These are phyloP conservation scores for Mastacembelus armatus DNA, from an alignment of 2,797 vertebrate genomes.

Conservation along the genomic window DNA sequence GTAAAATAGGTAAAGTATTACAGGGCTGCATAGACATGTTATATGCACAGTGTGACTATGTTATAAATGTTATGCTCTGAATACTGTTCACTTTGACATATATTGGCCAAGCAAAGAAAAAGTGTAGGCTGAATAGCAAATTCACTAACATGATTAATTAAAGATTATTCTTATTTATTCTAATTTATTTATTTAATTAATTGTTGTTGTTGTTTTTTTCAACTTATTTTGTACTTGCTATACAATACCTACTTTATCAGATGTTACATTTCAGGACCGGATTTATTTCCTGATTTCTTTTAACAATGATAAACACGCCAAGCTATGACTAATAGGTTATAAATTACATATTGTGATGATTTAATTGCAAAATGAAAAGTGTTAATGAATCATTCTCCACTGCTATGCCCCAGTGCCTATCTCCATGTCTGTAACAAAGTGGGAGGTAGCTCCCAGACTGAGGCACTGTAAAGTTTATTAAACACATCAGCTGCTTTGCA, in stretches of 20 bases:
- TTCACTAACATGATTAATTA: background rate
- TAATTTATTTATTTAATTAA: background rate
- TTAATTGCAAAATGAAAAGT: conserved; percentile 51
- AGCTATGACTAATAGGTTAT: conserved; percentile 16
- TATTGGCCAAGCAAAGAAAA: background rate
- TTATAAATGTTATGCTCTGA: background rate
- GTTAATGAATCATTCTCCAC: conserved; percentile 64
- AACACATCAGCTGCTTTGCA: conserved; percentile 82
- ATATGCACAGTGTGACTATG: background rate
- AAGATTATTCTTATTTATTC: background rate
- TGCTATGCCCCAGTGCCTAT: conserved; percentile 48
- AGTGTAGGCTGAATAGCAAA: background rate
- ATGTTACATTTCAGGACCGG: background rate
- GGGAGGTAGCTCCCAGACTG: conserved; percentile 77
- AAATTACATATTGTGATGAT: conserved; percentile 30
- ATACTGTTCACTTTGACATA: background rate
- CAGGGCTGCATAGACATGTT: background rate
- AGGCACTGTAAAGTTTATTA: conserved; percentile 80
- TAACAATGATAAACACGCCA: conserved; percentile 2
- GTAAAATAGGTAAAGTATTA: conserved; percentile 26
- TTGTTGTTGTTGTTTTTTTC: background rate
- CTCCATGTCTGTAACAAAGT: conserved; percentile 58
- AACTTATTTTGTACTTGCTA: background rate
- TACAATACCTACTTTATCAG: background rate
- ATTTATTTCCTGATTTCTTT: background rate